Evolutionary conservation across 2,797 vertebrate species (phyloP).

Genomic region (Urophycis tenuis): DNA sequence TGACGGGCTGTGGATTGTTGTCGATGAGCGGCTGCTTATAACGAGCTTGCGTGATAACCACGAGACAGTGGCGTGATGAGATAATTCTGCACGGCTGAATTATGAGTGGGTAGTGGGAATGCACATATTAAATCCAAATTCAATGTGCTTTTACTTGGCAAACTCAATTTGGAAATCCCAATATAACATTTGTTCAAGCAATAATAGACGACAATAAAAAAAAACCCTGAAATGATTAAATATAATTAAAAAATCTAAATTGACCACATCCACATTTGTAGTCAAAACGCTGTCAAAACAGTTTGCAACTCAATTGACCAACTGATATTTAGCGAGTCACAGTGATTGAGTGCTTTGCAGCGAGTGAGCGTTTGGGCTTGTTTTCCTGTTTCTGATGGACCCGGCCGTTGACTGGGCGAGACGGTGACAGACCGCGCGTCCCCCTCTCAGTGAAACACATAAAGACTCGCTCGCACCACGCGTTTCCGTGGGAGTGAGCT

Average conservation of each 20-base stretch:
- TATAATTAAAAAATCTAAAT: neutral
- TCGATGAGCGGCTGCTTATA: constrained; percentile 52
- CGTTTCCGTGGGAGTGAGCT: neutral
- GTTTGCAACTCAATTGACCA: neutral
- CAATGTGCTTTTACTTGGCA: neutral
- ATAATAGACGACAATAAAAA: neutral
- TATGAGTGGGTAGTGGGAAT: neutral
- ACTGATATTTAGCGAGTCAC: neutral
- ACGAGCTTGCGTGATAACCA: constrained; percentile 18
- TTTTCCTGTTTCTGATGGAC: neutral
- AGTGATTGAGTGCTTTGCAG: neutral
- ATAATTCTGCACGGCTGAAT: neutral
- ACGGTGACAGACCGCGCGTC: neutral
- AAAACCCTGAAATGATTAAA: too few relatives aligned
- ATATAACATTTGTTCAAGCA: neutral
- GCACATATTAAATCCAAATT: neutral
- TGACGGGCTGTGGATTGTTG: constrained; percentile 24
- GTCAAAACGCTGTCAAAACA: neutral
- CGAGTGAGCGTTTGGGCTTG: neutral
- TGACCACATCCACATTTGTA: neutral
- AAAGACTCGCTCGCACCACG: constrained; percentile 9
- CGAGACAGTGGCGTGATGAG: neutral
- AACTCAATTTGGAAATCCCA: neutral
- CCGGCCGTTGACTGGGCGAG: neutral
- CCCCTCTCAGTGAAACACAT: neutral